Conservation (phyloP, 2,797 vertebrate genomes). For the Micromesistius poutassou region DNA sequence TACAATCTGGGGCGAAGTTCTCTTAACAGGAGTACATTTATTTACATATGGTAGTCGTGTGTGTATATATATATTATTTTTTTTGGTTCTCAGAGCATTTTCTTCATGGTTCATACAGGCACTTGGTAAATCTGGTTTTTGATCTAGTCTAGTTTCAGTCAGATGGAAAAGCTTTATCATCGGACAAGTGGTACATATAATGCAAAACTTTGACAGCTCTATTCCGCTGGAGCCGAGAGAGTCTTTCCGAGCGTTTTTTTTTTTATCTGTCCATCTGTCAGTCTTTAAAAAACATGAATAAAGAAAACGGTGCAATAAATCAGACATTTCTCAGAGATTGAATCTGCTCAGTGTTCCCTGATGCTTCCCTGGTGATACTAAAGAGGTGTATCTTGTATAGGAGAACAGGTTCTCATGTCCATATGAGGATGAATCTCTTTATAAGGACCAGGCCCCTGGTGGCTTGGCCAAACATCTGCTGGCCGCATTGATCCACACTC, state of each 20-base stretch:
- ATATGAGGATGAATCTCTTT: constrained; percentile 71
- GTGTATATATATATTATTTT: neutral
- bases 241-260: constrained; percentile 27
- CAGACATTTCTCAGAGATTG: constrained; percentile 32
- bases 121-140: neutral
- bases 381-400: constrained; percentile 67
- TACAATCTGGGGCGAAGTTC: neutral
- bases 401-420: constrained; percentile 69
- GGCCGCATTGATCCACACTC: constrained; percentile 55
- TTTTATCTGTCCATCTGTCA: constrained; percentile 48
- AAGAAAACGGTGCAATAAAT: neutral
- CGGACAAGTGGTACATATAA: constrained; percentile 30
- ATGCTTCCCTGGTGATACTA: constrained; percentile 42
- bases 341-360: constrained; percentile 64
- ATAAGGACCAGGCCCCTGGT: constrained; percentile 58
- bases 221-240: constrained; percentile 17
- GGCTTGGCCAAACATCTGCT: constrained; percentile 68
- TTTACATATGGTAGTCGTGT: neutral
- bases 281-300: neutral
- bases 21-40: neutral
- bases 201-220: constrained; percentile 47
- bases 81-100: neutral
- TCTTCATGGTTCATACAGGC: neutral
- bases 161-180: constrained; percentile 48
- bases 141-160: constrained; percentile 34